A percentile compares a stretch with the other conserved stretches of the same genome.
phyloP scores from a whole-genome alignment of 2,888 invertebrate genomes.

The Endotricha flammealis region DNA sequence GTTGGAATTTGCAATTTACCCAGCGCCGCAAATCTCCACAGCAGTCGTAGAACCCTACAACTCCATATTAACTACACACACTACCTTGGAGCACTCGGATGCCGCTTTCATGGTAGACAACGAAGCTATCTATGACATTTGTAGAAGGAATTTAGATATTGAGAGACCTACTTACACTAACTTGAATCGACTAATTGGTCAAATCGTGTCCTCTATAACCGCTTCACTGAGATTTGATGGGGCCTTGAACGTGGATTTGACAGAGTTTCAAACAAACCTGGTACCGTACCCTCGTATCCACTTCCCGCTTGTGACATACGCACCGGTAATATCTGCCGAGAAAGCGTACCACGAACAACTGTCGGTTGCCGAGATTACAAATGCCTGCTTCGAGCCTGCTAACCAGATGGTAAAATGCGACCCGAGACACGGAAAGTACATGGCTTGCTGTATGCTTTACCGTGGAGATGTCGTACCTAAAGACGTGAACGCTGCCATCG shows the following conservation, averaged over 20 bases:
- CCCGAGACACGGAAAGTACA: constrained; percentile 93
- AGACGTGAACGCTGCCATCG: constrained; percentile 95
- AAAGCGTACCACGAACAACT: constrained; percentile 96
- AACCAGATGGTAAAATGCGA: constrained; percentile 98
- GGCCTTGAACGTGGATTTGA: constrained; percentile 93
- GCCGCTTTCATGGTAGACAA: constrained; percentile 97
- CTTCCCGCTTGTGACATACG: constrained; percentile 94
- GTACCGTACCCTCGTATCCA: constrained; percentile 97
- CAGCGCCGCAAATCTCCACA: constrained; percentile 93
- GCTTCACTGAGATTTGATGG: constrained; percentile 95
- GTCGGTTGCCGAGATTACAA: constrained; percentile 94
- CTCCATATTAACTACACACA: constrained; percentile 96
- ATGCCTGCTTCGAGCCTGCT: constrained; percentile 96
- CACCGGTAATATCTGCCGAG: constrained; percentile 94
- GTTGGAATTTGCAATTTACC: constrained; percentile 96
- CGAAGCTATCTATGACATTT: constrained; percentile 93
- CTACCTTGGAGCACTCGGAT: constrained; percentile 95
- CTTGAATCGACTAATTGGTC: constrained; percentile 95
- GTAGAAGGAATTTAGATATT: constrained; percentile 94
- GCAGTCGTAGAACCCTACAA: constrained; percentile 98
- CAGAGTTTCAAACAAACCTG: constrained; percentile 95
- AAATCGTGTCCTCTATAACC: constrained; percentile 95
- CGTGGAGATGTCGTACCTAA: constrained; percentile 96
- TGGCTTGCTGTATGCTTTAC: constrained; percentile 97
- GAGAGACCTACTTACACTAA: constrained; percentile 97